phyloP scores from a whole-genome alignment of 2,888 invertebrate genomes.

The Lymantria monacha region DNA sequence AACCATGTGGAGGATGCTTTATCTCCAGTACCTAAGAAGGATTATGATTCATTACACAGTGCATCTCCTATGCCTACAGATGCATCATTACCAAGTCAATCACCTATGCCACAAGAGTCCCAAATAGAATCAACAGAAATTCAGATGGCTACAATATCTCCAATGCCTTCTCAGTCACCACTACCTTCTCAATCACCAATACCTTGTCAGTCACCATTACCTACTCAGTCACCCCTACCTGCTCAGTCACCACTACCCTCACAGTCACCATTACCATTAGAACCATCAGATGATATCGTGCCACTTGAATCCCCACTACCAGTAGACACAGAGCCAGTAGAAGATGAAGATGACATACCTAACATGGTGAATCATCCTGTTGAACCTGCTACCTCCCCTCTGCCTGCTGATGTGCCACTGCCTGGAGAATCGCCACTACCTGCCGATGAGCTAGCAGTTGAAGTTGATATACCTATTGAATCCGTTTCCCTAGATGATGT shows the following conservation, averaged over 20 bases:
- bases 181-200: conserved; percentile 5
- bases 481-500: background rate
- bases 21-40: conserved; percentile 21
- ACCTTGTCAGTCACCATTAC: conserved; percentile 12
- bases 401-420: conserved; percentile 29
- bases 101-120: conserved; percentile 11
- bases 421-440: conserved; percentile 28
- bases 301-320: background rate
- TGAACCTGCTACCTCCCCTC: conserved; percentile 14
- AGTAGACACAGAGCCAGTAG: conserved; percentile 2
- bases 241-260: conserved; percentile 25
- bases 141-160: conserved; percentile 15
- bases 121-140: background rate
- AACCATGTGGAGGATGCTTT: background rate
- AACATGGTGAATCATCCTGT: conserved; percentile 3
- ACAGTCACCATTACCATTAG: conserved; percentile 9
- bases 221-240: conserved; percentile 31
- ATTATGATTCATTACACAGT: conserved; percentile 22
- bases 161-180: conserved; percentile 29
- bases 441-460: conserved; percentile 6
- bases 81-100: conserved; percentile 7
- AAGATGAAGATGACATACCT: conserved; percentile 1
- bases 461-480: background rate
- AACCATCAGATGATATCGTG: conserved; percentile 1
- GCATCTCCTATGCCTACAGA: conserved; percentile 15